These are phyloP conservation scores for Thymallus thymallus DNA, from an alignment of 2,113 vertebrate species.

Conservation along the genomic window DNA sequence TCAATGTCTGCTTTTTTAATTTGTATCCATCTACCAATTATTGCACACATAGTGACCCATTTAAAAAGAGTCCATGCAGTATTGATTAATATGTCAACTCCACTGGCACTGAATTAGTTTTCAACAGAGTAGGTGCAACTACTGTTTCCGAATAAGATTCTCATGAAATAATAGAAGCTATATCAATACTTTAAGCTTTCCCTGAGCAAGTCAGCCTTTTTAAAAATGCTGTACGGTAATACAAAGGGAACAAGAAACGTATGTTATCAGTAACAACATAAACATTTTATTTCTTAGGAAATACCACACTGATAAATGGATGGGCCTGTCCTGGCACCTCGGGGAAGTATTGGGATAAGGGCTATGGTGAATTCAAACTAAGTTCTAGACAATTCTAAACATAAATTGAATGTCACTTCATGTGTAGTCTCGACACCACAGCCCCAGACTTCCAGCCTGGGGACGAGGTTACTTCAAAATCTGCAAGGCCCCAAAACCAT, in stretches of 20 bases:
- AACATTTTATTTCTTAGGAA: neutral
- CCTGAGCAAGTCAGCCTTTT: neutral
- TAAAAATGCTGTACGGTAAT: neutral
- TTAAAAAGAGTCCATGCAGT: conserved; percentile 27
- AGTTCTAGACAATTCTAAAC: conserved; percentile 17
- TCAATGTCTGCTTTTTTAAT: too few relatives aligned
- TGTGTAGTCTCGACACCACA: conserved; percentile 21
- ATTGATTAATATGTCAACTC: conserved; percentile 49
- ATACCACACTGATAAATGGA: too few relatives aligned
- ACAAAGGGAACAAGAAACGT: neutral
- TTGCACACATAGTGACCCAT: too few relatives aligned
- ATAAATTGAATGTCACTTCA: conserved; percentile 13
- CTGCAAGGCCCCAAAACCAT: too few relatives aligned
- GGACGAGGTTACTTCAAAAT: too few relatives aligned
- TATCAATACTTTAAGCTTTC: neutral
- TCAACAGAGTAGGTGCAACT: conserved; percentile 18
- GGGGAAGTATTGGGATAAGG: neutral
- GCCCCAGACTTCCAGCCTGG: too few relatives aligned
- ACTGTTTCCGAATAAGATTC: neutral
- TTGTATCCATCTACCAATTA: too few relatives aligned
- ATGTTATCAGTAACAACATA: neutral
- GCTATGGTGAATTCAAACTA: neutral
- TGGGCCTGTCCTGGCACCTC: neutral
- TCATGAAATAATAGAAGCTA: conserved; percentile 6
- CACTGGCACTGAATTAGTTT: conserved; percentile 35